Evolutionary conservation across 2,888 invertebrate genomes (phyloP), one percentile per base, ranked within the genome.

Genomic region (Strigamia maritima): DNA sequence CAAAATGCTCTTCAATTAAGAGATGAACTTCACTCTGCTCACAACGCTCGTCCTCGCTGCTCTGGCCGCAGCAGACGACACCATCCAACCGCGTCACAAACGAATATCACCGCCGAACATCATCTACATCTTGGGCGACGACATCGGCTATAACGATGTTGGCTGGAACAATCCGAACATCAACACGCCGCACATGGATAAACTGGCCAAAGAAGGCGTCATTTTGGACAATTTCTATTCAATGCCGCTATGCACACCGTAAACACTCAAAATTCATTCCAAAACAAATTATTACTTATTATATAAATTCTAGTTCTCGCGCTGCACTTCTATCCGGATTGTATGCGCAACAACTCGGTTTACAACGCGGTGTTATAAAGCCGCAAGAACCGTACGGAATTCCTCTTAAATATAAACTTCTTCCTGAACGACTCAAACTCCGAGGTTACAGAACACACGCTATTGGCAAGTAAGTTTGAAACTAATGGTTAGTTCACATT

Each of bases 111-210:
- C 2, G 12, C 75, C 75, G 19, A 19, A 75, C 28, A 10, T 75
- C 24, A n/a, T 75, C 10, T 31, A 26, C 31, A 75, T 75, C 14
- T 19, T 75, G n/a, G 75, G 75, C 1, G 75, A 75, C 24, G 75
- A 75, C n/a, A 75, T 75, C 1, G 75, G 75, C 26, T 19, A 76
- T 19, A 75, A 75, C n/a, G 75, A 75, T n/a, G 35, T 75, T 2
- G 75, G 75, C 4, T 75, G 75, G 75, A 12, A 35, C 14, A 75
- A 75, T n/a, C 75, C 75, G 1, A 26, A 75, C 26, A 6, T 75
- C 31, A 3, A 24, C 22, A 75, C 75, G 2, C 75, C 75, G 1
- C 4, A 31, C 24, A 22, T 75, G 24, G 75, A 75, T 26, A 28
- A n/a, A 24, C 14, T 75, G 26, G 75, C 75, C 2, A 26, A 22